These are phyloP conservation scores for Struthidea cinerea DNA, from an alignment of 2,113 vertebrate species.

Conservation along the genomic window DNA sequence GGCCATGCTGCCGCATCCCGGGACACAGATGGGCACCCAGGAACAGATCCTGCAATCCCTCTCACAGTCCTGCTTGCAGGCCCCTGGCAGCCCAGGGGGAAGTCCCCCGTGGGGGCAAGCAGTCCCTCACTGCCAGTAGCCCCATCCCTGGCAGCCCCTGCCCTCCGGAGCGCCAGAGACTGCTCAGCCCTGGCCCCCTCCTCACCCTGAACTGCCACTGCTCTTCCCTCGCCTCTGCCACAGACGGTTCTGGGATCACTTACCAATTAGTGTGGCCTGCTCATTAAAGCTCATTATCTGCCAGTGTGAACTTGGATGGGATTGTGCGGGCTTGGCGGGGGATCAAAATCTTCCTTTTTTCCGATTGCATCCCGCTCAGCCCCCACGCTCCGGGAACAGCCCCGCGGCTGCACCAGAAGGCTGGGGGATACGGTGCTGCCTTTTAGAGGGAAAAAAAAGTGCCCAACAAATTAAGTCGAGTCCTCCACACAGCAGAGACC, in stretches of 20 bases:
- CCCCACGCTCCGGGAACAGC: background rate
- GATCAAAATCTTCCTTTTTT: conserved; percentile 22
- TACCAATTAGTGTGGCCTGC: conserved; percentile 56
- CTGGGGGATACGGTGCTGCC: background rate
- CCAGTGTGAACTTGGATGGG: conserved; percentile 46
- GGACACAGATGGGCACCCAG: background rate
- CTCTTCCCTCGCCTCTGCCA: conserved; percentile 9
- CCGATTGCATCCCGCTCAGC: background rate
- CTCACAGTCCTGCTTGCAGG: background rate
- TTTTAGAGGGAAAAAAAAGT: background rate
- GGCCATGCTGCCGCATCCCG: background rate
- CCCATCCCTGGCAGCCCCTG: background rate
- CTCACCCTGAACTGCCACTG: background rate
- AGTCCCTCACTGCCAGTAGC: background rate
- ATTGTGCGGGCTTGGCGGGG: background rate
- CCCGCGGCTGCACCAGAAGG: background rate
- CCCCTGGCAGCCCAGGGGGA: background rate
- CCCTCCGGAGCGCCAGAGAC: background rate
- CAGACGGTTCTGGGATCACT: conserved; percentile 42
- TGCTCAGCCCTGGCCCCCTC: background rate
- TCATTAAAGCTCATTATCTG: conserved; percentile 64
- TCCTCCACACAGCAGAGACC: background rate
- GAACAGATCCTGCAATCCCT: background rate
- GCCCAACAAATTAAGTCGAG: background rate
- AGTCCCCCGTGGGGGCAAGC: background rate